Percentiles rank a stretch among this genome's conserved stretches.
These are phyloP conservation scores for Dendroctonus ponderosae DNA, from an alignment of 1,140 invertebrate species.

Conservation along the genomic window DNA sequence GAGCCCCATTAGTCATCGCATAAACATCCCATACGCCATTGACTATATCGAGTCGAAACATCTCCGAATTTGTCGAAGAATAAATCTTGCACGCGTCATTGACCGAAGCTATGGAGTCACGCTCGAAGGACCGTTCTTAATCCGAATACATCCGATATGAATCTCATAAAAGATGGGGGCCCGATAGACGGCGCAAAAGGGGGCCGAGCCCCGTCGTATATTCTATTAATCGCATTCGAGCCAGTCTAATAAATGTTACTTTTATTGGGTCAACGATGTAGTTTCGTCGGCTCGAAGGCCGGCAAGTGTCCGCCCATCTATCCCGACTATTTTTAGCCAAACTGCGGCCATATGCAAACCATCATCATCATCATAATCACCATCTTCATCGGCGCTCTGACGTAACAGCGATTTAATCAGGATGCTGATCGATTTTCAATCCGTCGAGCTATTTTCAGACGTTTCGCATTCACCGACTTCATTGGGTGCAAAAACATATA, in stretches of 20 bases:
- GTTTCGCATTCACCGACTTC: no score
- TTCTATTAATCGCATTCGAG: conserved; percentile 1
- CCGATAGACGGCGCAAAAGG: background rate
- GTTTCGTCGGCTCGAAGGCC: conserved; percentile 1
- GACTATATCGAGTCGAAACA: background rate
- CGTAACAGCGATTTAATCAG: no score
- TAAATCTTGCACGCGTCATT: conserved; percentile 10
- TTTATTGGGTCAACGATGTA: conserved; percentile 14
- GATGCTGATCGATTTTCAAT: no score
- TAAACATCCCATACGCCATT: background rate
- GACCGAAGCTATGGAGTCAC: background rate
- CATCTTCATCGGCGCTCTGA: no score
- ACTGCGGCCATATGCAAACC: background rate
- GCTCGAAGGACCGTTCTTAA: conserved; percentile 1
- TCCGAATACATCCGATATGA: background rate
- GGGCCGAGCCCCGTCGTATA: background rate
- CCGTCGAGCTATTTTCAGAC: no score
- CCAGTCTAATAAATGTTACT: conserved; percentile 7
- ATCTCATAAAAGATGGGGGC: conserved; percentile 7
- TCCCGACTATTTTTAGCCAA: conserved; percentile 9
- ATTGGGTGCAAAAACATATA: no score
- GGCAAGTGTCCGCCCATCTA: conserved; percentile 11
- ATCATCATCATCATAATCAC: no score
- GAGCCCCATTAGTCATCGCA: background rate
- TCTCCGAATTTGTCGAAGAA: conserved; percentile 9